Base-by-base conservation (phyloP, 2,888 invertebrate genomes). In the Drosophila mayaguana region DNA sequence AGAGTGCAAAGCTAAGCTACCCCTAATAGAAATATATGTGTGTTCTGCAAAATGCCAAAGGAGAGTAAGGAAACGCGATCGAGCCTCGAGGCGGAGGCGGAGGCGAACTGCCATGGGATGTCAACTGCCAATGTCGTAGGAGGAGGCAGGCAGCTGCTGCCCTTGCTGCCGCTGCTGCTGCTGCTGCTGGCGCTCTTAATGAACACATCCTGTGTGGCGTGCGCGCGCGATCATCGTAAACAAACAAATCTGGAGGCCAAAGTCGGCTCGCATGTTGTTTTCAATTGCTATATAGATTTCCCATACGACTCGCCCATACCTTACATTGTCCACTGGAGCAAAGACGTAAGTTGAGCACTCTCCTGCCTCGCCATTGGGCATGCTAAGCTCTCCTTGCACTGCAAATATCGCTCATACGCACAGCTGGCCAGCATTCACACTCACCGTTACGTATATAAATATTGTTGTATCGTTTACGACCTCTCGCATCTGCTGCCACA, bases 251-350 rank as follows among this genome's bases (percentile, higher is more conserved):
- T 93, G 85, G 93, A 93, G 82, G 92, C 92, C 76, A 93, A 92
- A 88, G 93, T 93, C 72, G 93, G 93, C 75, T 92, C 92, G 69
- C 91, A 93, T 89, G 93, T 92, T 63, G 92, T 93, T 66, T 93
- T 93, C 82, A 92, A 93, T 90, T 93, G 93, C 80, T 92, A 91
- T 67, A 95, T 98, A 85, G 96, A 97, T 93, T 98, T 97, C 93
- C 97, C 97, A 74, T 96, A 97, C 92, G 96, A 96, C 90, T 95
- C 96, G 90, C 95, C 96, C 87, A 96, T 97, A 86, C 97, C 97
- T 11, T 97, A 97, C 93, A 96, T 96, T 88, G 94, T 98, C 65
- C 96, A 96, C 91, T 98, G 98, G 98, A 97, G 96, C 91, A 97
- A 97, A 93, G 96, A 96, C 92, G 97, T 97, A 94, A 96, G 96